These are phyloP conservation scores for Drosophila quinaria DNA, from an alignment of 2,888 invertebrate genomes.

Conservation along the genomic window DNA sequence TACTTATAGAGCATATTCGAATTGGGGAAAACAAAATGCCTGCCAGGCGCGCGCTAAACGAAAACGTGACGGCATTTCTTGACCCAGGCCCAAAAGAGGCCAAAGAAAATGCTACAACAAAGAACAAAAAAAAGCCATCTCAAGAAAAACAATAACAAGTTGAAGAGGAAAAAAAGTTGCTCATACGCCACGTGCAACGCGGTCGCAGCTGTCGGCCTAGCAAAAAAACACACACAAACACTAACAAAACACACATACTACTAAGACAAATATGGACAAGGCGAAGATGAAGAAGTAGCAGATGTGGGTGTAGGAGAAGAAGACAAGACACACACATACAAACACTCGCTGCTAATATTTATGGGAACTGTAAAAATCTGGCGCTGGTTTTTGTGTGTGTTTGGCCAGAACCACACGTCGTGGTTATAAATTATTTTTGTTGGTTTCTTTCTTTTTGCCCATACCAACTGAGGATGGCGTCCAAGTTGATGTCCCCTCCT, in stretches of 20 bases:
- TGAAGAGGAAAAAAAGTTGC: constrained; percentile 46
- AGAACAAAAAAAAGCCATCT: constrained; percentile 4
- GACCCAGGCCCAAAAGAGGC: constrained; percentile 59
- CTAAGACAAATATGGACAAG: constrained; percentile 29
- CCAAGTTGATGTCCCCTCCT: constrained; percentile 18
- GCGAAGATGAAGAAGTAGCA: constrained; percentile 13
- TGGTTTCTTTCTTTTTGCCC: constrained; percentile 32
- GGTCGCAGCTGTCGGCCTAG: constrained; percentile 74
- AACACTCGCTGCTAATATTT: constrained; percentile 41
- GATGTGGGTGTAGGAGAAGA: constrained; percentile 7
- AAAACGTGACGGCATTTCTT: constrained; percentile 75
- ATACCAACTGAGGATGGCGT: constrained; percentile 10
- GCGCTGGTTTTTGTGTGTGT: constrained; percentile 48
- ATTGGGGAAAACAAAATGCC: constrained; percentile 44
- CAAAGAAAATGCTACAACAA: constrained; percentile 4
- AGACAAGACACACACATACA: constrained; percentile 20
- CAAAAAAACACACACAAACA: constrained; percentile 55
- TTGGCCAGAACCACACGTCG: constrained; percentile 73
- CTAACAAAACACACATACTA: constrained; percentile 34
- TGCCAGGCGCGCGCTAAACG: constrained; percentile 61
- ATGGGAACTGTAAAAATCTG: constrained; percentile 73
- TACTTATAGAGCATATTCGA: constrained; percentile 16
- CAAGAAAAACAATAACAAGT: constrained; percentile 20
- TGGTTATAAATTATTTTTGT: constrained; percentile 79
- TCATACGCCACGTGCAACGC: constrained; percentile 77